These are phyloP conservation scores for Sciurus niger DNA, from an alignment of 2,113 vertebrate species.

Conservation along the genomic window DNA sequence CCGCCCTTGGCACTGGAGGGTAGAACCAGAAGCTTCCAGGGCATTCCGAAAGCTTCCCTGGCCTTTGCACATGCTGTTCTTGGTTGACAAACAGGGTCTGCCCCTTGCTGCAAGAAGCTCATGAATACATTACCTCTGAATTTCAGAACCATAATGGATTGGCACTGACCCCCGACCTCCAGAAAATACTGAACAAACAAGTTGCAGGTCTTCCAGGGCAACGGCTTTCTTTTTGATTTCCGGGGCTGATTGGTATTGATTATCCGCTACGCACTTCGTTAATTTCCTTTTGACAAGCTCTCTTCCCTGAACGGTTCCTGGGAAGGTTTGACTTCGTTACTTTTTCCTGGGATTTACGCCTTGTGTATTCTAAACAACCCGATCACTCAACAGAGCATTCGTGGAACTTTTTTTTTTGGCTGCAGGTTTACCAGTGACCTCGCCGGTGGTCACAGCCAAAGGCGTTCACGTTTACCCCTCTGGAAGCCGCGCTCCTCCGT, in stretches of 20 bases:
- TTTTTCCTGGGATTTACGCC: not conserved
- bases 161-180: slow-evolving; percentile 35
- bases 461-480: fast-evolving
- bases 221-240: slow-evolving; percentile 74
- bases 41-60: too few relatives aligned
- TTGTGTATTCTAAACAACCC: not conserved
- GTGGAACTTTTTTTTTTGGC: not conserved
- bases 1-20: not conserved
- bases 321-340: not conserved
- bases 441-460: not conserved
- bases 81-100: not conserved
- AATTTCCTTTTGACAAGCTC: slow-evolving; percentile 65
- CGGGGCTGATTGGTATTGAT: slow-evolving; percentile 79
- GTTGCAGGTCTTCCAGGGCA: slow-evolving; percentile 58
- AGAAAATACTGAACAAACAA: slow-evolving; percentile 62
- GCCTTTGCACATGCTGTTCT: not conserved
- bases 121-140: slow-evolving; percentile 56
- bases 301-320: slow-evolving; percentile 48
- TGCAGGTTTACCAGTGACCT: not conserved
- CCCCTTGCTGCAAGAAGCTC: not conserved
- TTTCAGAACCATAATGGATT: slow-evolving; percentile 6
- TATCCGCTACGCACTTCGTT: slow-evolving; percentile 67
- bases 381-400: not conserved
- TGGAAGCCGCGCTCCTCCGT: not conserved
- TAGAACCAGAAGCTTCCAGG: not conserved